These are phyloP conservation scores for Etheostoma nigrum DNA, from an alignment of 2,797 vertebrate species.

Conservation along the genomic window DNA sequence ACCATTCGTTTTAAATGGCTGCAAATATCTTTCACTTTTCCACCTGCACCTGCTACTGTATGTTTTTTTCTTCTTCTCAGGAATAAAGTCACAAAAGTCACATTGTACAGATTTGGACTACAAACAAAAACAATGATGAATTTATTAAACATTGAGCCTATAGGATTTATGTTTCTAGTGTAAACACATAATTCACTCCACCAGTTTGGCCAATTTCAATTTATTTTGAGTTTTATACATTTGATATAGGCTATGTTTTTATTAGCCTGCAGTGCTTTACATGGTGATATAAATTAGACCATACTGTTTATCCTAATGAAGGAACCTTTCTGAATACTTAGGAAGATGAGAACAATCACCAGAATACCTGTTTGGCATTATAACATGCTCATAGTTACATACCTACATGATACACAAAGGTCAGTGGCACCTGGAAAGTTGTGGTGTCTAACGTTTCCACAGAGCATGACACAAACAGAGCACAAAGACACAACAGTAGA, in stretches of 20 bases:
- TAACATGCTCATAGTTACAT: neutral
- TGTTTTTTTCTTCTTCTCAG: neutral
- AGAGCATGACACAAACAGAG: slow-evolving; percentile 13
- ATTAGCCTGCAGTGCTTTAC: neutral
- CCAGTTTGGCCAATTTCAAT: neutral
- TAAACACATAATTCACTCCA: neutral
- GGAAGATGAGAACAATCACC: neutral
- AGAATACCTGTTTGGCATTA: neutral
- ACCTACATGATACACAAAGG: neutral
- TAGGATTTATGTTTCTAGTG: neutral
- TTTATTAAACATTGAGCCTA: neutral
- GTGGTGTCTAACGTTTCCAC: slow-evolving; percentile 28
- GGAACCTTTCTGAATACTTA: neutral
- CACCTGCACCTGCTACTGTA: too few relatives aligned
- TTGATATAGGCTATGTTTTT: neutral
- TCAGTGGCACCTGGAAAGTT: neutral
- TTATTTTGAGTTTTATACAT: neutral
- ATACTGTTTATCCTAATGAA: neutral
- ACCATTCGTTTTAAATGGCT: neutral
- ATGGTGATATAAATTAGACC: neutral
- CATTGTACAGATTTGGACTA: neutral
- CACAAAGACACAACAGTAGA: slow-evolving; percentile 46
- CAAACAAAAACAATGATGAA: neutral
- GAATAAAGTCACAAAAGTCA: neutral
- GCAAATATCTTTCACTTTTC: neutral